A percentile compares a stretch with the other conserved stretches of the same genome.
Conservation (phyloP, 2,797 vertebrate species). For the Gallinago stenura region DNA sequence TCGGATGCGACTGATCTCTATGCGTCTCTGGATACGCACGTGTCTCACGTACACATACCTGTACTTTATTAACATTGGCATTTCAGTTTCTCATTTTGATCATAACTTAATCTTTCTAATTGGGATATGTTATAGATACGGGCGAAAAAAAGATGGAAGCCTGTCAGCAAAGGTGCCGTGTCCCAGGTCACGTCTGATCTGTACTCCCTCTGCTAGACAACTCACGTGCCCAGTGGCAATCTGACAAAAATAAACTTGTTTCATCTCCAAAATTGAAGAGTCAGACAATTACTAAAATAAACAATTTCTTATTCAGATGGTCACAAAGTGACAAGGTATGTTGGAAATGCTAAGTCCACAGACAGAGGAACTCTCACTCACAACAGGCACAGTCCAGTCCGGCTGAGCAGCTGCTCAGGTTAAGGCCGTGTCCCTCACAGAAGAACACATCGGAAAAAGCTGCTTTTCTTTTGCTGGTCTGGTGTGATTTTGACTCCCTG, state of each 20-base stretch:
- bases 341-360: slow-evolving; percentile 37
- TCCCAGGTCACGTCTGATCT: neutral
- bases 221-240: neutral
- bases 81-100: neutral
- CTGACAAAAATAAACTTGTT: slow-evolving; percentile 48
- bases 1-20: neutral
- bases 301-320: slow-evolving; percentile 70
- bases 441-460: slow-evolving; percentile 95
- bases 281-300: slow-evolving; percentile 77
- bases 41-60: neutral
- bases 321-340: slow-evolving; percentile 50
- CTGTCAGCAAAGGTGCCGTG: neutral
- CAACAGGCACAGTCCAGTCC: slow-evolving; percentile 87
- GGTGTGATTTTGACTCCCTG: slow-evolving; percentile 94
- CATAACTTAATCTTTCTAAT: neutral
- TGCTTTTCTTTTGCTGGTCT: slow-evolving; percentile 95
- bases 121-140: neutral
- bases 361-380: slow-evolving; percentile 60
- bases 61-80: neutral
- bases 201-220: neutral
- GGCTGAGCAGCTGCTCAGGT: slow-evolving; percentile 74
- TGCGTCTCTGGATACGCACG: neutral
- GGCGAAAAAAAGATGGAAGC: neutral
- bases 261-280: slow-evolving; percentile 71
- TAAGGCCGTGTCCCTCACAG: slow-evolving; percentile 89